Conservation (phyloP, 2,888 invertebrate genomes). For the Trilocha varians region DNA sequence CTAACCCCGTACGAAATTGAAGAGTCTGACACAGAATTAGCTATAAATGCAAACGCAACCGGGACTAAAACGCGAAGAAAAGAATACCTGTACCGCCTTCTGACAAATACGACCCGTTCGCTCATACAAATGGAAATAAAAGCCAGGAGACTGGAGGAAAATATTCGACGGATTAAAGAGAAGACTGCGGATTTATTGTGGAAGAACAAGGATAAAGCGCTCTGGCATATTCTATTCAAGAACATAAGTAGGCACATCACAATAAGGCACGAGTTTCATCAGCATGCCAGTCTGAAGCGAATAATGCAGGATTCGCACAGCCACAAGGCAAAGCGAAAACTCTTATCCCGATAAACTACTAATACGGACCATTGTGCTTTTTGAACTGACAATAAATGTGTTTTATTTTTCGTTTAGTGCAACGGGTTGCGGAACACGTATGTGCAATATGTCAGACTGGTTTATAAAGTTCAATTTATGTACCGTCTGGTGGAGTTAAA, state of each 20-base stretch:
- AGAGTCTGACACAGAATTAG: conserved; percentile 38
- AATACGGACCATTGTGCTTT: conserved; percentile 28
- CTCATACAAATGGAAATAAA: conserved; percentile 75
- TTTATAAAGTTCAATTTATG: too few relatives aligned
- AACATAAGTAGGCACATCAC: conserved; percentile 69
- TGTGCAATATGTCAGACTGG: conserved; percentile 43
- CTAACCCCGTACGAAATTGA: conserved; percentile 28
- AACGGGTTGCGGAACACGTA: conserved; percentile 37
- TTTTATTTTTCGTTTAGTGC: conserved; percentile 26
- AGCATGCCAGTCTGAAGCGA: conserved; percentile 57
- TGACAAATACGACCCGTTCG: conserved; percentile 71
- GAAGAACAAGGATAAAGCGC: conserved; percentile 70
- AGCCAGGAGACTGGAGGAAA: conserved; percentile 70
- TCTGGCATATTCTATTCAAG: conserved; percentile 70
- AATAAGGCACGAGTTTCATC: conserved; percentile 67
- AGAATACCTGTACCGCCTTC: conserved; percentile 69
- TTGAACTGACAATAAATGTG: conserved; percentile 44
- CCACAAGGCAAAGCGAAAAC: conserved; percentile 40
- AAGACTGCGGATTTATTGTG: conserved; percentile 71
- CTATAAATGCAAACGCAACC: conserved; percentile 51
- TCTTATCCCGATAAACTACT: conserved; percentile 35
- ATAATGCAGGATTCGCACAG: conserved; percentile 57
- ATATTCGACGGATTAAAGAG: conserved; percentile 73
- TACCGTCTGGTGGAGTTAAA: conserved; percentile 36
- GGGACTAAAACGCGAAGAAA: conserved; percentile 56